Base-by-base conservation (phyloP, 2,113 vertebrate species). In the Zootoca vivipara region DNA sequence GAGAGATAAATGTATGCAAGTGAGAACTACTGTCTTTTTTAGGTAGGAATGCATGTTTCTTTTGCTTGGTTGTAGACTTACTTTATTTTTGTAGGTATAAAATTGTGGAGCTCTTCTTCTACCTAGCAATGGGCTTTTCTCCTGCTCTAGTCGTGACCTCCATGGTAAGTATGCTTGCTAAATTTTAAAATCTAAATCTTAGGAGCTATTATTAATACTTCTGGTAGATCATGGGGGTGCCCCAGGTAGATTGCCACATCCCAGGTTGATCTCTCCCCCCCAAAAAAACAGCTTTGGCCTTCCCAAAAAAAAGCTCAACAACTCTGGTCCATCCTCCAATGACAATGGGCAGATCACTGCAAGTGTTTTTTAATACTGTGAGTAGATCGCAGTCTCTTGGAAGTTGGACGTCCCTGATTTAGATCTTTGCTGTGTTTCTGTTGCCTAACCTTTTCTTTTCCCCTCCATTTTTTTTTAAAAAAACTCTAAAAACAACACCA, bases 71-170 rank as follows among this genome's bases (percentile, higher is more conserved):
- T 42, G 12, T 33, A 82, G 30, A 20, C 30, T 65, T 42, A 62
- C n/a, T 89, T 93, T 90, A 42, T 22, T 92, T 80, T 92, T 92
- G 5, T 95, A 99, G 99, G 96, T 99, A 99, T 94, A 99, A 99
- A 96, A 94, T 99, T 24, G 97, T 99, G 24, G 99, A 99, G 92
- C 97, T 99, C 93, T 97, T 98, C 94, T 99, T 99, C 96, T 99
- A 99, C 92, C 93, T 99, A 96, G 98, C 97, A 0, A 99, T 99
- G 99, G 99, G 99, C 64, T 99, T 99, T 95, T 98, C 98, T 92
- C 99, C 99, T 40, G 99, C 99, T 64, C 97, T 98, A 80, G 99
- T 99, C n/a, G 97, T 99, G 91, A 98, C 98, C 7, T 99, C 99
- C 40, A 99, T 99, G 99, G 99, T 99, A 97, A 97, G 97, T 28